Percentiles rank a stretch among this genome's conserved stretches.
These are phyloP conservation scores for Lasioglossum figueresi DNA, from an alignment of 2,888 invertebrate genomes.

Conservation along the genomic window DNA sequence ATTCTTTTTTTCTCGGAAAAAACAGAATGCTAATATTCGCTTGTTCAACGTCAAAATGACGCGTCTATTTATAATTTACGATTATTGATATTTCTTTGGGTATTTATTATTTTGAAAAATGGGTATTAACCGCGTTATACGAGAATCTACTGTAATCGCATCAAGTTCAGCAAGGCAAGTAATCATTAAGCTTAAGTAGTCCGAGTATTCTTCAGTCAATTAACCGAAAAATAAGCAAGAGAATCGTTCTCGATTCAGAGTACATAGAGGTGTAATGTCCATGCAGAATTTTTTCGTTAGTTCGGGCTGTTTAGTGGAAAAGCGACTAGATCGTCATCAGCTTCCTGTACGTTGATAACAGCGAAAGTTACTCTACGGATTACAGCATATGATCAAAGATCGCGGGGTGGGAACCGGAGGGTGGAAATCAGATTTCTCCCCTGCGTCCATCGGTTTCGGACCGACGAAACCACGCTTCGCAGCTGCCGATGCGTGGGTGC, in stretches of 20 bases:
- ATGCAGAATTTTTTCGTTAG: neutral
- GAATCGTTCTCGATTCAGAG: neutral
- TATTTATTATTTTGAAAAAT: neutral
- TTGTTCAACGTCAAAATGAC: no score
- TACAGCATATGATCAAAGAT: neutral
- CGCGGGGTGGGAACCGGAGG: neutral
- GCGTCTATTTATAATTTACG: no score
- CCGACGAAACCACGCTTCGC: slow-evolving; percentile 54
- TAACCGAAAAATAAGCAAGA: neutral
- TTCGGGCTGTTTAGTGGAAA: neutral
- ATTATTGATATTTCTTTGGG: neutral
- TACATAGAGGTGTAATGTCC: neutral
- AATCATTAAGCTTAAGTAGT: neutral
- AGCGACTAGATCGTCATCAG: neutral
- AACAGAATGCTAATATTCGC: neutral
- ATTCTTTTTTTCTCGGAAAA: neutral
- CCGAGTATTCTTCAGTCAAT: neutral
- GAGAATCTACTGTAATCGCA: no score
- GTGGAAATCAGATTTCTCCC: neutral
- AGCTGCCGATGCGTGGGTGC: slow-evolving; percentile 28
- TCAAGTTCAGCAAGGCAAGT: neutral
- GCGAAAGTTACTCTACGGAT: neutral
- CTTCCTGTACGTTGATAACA: neutral
- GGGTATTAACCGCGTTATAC: neutral
- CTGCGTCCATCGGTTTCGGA: neutral